Conservation (phyloP, 1,140 invertebrate species). For the Venustaconcha ellipsiformis region DNA sequence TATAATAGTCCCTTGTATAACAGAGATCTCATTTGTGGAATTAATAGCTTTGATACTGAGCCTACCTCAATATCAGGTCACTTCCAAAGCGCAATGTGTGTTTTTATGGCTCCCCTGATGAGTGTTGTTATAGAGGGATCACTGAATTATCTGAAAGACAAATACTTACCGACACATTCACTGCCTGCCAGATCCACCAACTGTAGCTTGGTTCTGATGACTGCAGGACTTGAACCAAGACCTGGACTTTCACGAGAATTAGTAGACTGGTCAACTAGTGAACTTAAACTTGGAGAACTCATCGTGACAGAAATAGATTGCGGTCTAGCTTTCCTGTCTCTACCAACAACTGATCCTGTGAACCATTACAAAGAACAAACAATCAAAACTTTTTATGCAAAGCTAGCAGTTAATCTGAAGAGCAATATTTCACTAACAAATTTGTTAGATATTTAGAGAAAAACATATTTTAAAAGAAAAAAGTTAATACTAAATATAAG, state of each 20-base stretch:
- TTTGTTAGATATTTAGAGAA: conserved; percentile 2
- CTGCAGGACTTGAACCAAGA: conserved; percentile 23
- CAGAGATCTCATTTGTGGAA: no score
- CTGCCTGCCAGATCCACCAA: conserved; percentile 95
- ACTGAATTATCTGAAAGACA: neutral
- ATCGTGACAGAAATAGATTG: conserved; percentile 13
- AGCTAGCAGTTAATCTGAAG: no score
- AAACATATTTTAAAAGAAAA: neutral
- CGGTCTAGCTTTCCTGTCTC: conserved; percentile 31
- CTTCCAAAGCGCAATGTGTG: no score
- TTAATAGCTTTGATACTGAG: no score
- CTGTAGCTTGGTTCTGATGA: conserved; percentile 77
- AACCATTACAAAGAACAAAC: neutral
- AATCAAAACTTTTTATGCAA: no score
- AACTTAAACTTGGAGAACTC: neutral
- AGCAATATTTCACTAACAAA: neutral
- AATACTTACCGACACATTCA: conserved; percentile 78
- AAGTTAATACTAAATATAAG: no score
- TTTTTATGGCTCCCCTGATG: no score
- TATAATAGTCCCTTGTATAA: no score
- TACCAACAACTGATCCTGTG: conserved; percentile 21
- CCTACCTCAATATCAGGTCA: no score
- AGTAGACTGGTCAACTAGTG: neutral
- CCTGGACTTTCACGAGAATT: neutral
- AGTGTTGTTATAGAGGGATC: no score